Base-by-base conservation (phyloP, 2,888 invertebrate genomes). In the Athrips mouffetella region DNA sequence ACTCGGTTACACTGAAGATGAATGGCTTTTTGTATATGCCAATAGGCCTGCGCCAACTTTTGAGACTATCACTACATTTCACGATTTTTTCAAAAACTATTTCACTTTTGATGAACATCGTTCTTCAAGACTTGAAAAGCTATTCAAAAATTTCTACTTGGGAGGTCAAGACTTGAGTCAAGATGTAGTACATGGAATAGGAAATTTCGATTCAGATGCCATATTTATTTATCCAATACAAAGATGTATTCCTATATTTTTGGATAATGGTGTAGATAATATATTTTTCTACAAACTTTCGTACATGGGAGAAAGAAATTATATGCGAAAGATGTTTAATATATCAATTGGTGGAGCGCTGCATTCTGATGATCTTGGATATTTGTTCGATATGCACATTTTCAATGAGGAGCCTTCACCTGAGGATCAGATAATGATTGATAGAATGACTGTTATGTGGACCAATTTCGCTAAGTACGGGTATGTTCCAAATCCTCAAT, bases 381-480 rank as follows among this genome's bases (percentile, higher is more conserved):
- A 76, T 50, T 25, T 78, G 2, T 76, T 75, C 39, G n/a, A n/a
- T n/a, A 44, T 59, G 11, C 46, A 52, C 0, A 39, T 11, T 6
- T 44, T 44, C 8, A 20, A 30, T 1, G 81, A 82, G 50, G 82
- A 83, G 5, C 13, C 72, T 0, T 56, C 58, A 1, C 18, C 48
- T 2, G 52, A 62, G 35, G 84, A 84, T 57, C 60, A 71, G 58
- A 45, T 73, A 1, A 49, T 67, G 0, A 65, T 77, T 21, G 70
- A 81, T 41, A 65, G 67, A 13, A 70, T 84, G 55, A 81, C 80
- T 0, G 66, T 67, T 0, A 63, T 84, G 66, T 84, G 83, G 83
- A 70, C 83, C 0, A 84, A 84, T 51, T 83, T 82, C 45, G 78
- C 62, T 0, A 84, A 82, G 62, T 72, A 67, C 35, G 63, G 77